phyloP scores from a whole-genome alignment of 2,888 invertebrate species.

The Tenodera sinensis region DNA sequence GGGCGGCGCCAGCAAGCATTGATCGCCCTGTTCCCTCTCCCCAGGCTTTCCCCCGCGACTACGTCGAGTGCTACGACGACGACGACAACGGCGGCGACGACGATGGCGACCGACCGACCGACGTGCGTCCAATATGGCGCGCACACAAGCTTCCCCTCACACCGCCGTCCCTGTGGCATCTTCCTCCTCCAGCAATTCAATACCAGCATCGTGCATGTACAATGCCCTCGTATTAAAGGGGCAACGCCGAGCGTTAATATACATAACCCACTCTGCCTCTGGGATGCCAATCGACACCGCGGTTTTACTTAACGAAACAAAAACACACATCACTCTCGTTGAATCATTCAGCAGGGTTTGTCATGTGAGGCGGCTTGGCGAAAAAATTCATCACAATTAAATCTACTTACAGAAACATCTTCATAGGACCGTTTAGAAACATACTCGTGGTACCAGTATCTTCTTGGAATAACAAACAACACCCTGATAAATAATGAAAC shows the following conservation, averaged over 20 bases:
- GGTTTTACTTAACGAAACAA: too few relatives aligned
- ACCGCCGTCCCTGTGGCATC: not conserved
- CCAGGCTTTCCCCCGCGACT: conserved; percentile 8
- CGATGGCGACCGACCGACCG: conserved; percentile 4
- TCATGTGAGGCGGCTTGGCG: too few relatives aligned
- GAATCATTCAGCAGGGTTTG: not conserved
- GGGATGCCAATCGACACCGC: not conserved
- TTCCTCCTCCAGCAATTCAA: not conserved
- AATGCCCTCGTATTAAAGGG: not conserved
- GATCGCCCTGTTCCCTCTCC: conserved; percentile 18
- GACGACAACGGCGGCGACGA: not conserved
- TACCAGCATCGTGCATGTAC: not conserved
- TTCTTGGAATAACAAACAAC: too few relatives aligned
- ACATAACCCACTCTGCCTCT: not conserved
- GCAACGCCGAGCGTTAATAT: not conserved
- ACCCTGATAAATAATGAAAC: too few relatives aligned
- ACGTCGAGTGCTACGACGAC: not conserved
- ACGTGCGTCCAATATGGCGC: conserved; percentile 20
- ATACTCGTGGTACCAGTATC: too few relatives aligned
- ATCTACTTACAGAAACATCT: too few relatives aligned
- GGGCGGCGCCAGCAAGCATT: conserved; percentile 20
- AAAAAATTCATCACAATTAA: too few relatives aligned
- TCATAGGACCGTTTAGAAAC: too few relatives aligned
- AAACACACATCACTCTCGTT: not conserved
- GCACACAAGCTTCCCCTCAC: conserved; percentile 10